A percentile compares a stretch with the other conserved stretches of the same genome.
phyloP scores from a whole-genome alignment of 37 sponge, comb jelly and placozoan genomes.

The Amphimedon queenslandica region DNA sequence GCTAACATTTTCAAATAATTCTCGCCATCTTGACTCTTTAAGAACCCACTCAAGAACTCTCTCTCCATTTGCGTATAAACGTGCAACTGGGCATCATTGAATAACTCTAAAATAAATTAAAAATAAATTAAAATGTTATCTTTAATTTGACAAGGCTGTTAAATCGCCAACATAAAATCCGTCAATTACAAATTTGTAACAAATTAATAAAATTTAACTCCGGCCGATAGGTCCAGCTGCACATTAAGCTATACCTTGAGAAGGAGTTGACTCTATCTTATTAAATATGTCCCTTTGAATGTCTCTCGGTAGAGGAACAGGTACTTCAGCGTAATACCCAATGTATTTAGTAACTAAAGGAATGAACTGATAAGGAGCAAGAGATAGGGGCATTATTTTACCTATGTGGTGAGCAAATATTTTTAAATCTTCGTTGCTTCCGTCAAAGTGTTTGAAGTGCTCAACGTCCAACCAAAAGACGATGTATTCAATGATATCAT shows the following conservation, averaged over 20 bases:
- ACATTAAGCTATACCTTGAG: background rate
- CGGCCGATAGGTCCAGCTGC: too few relatives aligned
- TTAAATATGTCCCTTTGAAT: constrained; percentile 34
- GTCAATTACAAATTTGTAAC: background rate
- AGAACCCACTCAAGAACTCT: constrained; percentile 21
- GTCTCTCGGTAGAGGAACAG: constrained; percentile 36
- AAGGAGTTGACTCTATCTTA: background rate
- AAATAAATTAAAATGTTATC: background rate
- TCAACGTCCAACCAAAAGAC: constrained; percentile 76
- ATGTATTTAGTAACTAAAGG: constrained; percentile 59
- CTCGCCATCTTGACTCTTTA: constrained; percentile 57
- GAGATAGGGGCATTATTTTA: constrained; percentile 6
- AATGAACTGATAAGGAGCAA: background rate
- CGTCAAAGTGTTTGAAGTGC: constrained; percentile 64
- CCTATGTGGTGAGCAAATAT: constrained; percentile 62
- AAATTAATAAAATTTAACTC: background rate
- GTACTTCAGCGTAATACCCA: constrained; percentile 63
- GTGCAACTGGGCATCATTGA: constrained; percentile 45
- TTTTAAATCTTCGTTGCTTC: constrained; percentile 47
- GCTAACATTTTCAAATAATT: constrained; percentile 48
- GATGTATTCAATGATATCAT: constrained; percentile 51
- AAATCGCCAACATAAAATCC: background rate
- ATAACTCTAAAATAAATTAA: constrained; percentile 33
- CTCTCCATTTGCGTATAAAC: constrained; percentile 50
- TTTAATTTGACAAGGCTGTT: background rate